Evolutionary conservation across 2,888 invertebrate genomes (phyloP).

Genomic region (Lithosia quadra): DNA sequence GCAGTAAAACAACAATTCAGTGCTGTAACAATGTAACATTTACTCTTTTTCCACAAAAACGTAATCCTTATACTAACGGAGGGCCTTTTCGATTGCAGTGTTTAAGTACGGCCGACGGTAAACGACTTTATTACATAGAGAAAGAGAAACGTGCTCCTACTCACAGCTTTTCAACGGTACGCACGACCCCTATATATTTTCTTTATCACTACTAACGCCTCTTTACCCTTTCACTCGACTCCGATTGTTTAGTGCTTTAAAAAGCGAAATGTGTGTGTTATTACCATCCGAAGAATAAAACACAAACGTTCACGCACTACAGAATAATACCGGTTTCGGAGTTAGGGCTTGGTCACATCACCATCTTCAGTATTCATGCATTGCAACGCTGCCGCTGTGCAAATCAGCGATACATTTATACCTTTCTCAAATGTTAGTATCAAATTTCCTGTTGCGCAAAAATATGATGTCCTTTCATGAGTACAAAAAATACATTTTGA

Average conservation of each 20-base stretch:
- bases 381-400: not conserved
- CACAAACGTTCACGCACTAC: slow-evolving; percentile 30
- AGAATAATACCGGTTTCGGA: slow-evolving; percentile 26
- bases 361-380: not conserved
- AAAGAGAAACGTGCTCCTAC: slow-evolving; percentile 60
- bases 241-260: slow-evolving; percentile 52
- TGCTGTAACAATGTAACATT: slow-evolving; percentile 29
- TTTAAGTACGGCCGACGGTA: slow-evolving; percentile 57
- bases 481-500: no score
- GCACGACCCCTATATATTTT: slow-evolving; percentile 60
- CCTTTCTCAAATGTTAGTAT: not conserved
- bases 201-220: slow-evolving; percentile 63
- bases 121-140: slow-evolving; percentile 59
- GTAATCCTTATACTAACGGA: slow-evolving; percentile 37
- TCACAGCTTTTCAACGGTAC: slow-evolving; percentile 53
- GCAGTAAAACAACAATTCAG: slow-evolving; percentile 22
- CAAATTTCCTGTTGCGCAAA: no score
- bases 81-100: slow-evolving; percentile 58
- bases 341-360: not conserved
- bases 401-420: not conserved
- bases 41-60: slow-evolving; percentile 34
- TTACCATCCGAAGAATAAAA: slow-evolving; percentile 45
- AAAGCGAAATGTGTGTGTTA: slow-evolving; percentile 49
- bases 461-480: no score
- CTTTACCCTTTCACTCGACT: slow-evolving; percentile 59